Evolutionary conservation across 2,797 vertebrate genomes (phyloP), one percentile per base, ranked within the genome.

Genomic region (Dicrostonyx torquatus): DNA sequence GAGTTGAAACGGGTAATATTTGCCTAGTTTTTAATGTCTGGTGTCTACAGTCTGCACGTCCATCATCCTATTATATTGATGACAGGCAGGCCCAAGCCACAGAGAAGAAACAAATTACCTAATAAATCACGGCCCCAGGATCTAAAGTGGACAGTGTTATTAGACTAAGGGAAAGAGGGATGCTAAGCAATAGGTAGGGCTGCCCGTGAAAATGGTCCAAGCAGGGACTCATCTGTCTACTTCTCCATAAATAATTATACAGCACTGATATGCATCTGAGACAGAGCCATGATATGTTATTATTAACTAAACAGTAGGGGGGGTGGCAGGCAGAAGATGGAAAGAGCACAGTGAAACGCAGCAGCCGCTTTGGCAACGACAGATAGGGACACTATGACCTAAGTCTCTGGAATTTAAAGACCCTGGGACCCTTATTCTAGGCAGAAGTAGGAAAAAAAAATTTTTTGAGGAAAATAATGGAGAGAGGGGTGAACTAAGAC

Each of bases 61-160:
- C 98, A 98, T 99, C 99, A 99, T 98, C 98, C 98, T 97, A 99
- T 99, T 99, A 99, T 98, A 95, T 45, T 96, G 98, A 97, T 98
- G 97, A 95, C 98, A 98, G 98, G 98, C 95, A 87, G 96, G 90
- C 97, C 97, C 96, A 96, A 97, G 92, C 97, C 93, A 96, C 95
- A 79, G 97, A 98, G 98, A 97, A 98, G 97, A 96, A 98, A 98
- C 98, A 98, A 98, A 99, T 99, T 98, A 98, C 98, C 98, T 98
- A 98, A 98, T 98, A 98, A 98, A 99, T 99, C 98, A 99, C 89
- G 93, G 96, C 87, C 93, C 96, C 0, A 4, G 95, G 97, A 97
- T 92, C 93, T 95, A 87, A 95, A 98, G 95, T 26, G 89, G 97
- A 96, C 97, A 91, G 97, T 6, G 96, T 97, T 96, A 97, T 95